Evolutionary conservation across 1,140 invertebrate species (phyloP).

Genomic region (Papilio helenus): DNA sequence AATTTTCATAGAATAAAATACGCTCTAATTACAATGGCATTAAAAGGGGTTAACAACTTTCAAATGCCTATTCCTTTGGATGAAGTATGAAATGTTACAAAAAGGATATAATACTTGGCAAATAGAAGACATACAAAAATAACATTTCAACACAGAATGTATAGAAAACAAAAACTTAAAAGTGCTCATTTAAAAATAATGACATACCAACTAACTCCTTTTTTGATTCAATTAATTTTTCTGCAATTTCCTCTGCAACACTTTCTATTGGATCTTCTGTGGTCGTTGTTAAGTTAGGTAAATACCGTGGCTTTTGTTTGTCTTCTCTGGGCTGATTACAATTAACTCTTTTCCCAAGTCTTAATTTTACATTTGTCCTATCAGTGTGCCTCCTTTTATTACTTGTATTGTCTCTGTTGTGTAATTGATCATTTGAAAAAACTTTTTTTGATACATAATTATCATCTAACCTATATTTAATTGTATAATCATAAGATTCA

Average conservation of each 20-base stretch:
- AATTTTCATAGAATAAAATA: too few species aligned
- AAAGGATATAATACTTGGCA: too few species aligned
- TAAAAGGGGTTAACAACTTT: too few species aligned
- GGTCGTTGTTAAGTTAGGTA: constrained; percentile 82
- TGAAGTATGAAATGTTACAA: too few species aligned
- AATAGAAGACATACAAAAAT: too few species aligned
- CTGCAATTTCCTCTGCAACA: constrained; percentile 87
- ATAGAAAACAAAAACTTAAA: too few species aligned
- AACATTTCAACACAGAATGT: too few species aligned
- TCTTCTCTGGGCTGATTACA: constrained; percentile 76
- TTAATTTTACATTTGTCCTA: constrained; percentile 84
- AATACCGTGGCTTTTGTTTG: constrained; percentile 80
- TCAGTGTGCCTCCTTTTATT: constrained; percentile 85
- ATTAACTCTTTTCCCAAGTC: constrained; percentile 82
- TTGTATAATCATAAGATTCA: constrained; percentile 81
- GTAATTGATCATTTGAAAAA: constrained; percentile 61
- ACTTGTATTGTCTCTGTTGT: constrained; percentile 54
- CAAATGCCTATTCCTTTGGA: too few species aligned
- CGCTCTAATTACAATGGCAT: too few species aligned
- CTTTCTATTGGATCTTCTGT: constrained; percentile 82
- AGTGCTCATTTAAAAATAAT: background rate
- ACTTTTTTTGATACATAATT: constrained; percentile 71
- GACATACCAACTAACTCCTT: constrained; percentile 87
- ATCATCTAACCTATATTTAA: constrained; percentile 80
- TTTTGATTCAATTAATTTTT: constrained; percentile 88